Evolutionary conservation across 2,113 vertebrate species (phyloP), one percentile per base, ranked within the genome.

Genomic region (Theristicus caerulescens): DNA sequence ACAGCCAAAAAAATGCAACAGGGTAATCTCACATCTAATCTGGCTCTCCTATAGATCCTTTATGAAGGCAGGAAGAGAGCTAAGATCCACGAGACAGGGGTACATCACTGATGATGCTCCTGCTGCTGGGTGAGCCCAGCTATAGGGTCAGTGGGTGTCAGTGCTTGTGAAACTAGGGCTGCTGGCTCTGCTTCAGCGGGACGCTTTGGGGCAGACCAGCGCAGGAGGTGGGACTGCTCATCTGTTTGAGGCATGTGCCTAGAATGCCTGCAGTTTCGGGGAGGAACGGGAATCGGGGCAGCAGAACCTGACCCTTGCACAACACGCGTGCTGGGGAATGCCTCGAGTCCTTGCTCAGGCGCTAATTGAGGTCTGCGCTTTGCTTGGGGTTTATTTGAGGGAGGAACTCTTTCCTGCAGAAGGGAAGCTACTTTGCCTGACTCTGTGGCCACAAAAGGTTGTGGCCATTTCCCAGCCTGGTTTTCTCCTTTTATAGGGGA

Each of bases 231-330:
- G 81, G 84, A 94, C 42, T 13, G 25, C 77, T 71, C 52, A 3
- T 36, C 11, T 51, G 46, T 65, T 22, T 57, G 86, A 85, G 40
- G 80, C 84, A 93, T 87, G 93, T n/a, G 73, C 61, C 73, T 76
- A 31, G n/a, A 93, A 65, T 42, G 90, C 19, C 81, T 90, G 85
- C 84, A 96, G 96, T 96, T 95, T 97, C 93, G 3, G 92, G 94
- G 94, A 96, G 96, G 93, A 90, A 95, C 1, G 11, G 95, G 93
- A 96, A 93, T 3, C 31, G 72, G 92, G 95, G 94, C 82, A 82
- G 96, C 92, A 96, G 92, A 96, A 96, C 95, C 94, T 93, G 93
- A 92, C 78, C 87, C 70, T 96, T 97, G 96, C 96, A 80, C 94
- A 96, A 97, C 70, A 47, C 0, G 5, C 1, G 0, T 55, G 80